phyloP scores from a whole-genome alignment of 35 echinoderm and acorn worm species.

The Nesometra sesokonis region DNA sequence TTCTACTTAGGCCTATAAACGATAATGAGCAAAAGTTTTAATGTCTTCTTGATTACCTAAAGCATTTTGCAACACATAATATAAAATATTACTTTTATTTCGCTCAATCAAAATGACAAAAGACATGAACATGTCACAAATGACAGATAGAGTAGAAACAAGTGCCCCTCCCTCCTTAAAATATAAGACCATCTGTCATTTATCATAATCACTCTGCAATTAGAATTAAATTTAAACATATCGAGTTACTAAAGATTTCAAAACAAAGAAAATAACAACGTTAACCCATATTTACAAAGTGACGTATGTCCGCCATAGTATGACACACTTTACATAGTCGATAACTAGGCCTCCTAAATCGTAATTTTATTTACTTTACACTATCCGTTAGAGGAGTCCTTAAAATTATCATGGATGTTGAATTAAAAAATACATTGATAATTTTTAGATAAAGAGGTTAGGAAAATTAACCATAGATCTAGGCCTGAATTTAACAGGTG shows the following conservation, averaged over 20 bases:
- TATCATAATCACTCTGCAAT: not conserved
- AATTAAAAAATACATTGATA: not conserved
- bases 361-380: not conserved
- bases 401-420: not conserved
- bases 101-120: not conserved
- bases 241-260: not conserved
- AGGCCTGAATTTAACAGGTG: not conserved
- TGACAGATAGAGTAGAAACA: not conserved
- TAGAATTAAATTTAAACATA: not conserved
- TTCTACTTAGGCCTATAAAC: not conserved
- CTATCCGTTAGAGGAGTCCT: not conserved
- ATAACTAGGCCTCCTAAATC: not conserved
- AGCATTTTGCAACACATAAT: not conserved
- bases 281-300: not conserved
- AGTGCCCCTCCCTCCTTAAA: not conserved
- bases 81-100: not conserved
- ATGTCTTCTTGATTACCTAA: not conserved
- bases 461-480: no score
- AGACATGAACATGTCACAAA: not conserved
- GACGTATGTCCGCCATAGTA: not conserved
- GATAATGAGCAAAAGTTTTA: not conserved
- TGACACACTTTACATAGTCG: not conserved
- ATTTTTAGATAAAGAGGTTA: not conserved
- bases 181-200: not conserved
- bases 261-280: not conserved